Conservation (phyloP, 2,888 invertebrate genomes). For the Aphodius sticticus region DNA sequence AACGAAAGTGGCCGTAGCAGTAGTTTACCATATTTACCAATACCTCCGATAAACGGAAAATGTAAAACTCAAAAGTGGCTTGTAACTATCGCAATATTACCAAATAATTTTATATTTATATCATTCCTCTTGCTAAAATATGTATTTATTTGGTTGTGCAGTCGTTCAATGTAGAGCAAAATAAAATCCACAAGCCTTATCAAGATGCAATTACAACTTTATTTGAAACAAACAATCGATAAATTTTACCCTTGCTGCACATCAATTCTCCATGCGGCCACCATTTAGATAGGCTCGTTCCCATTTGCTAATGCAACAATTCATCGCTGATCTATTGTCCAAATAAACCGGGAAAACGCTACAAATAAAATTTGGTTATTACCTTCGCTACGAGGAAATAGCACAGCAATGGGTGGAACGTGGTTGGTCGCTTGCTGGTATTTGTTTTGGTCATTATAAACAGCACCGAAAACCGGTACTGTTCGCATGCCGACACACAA, state of each 20-base stretch:
- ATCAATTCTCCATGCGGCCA: too few species aligned
- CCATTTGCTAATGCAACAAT: neutral
- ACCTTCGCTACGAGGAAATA: neutral
- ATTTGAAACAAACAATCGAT: neutral
- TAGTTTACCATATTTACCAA: too few species aligned
- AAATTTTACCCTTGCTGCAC: too few species aligned
- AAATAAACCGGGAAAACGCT: neutral
- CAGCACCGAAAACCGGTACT: neutral
- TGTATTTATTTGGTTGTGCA: too few species aligned
- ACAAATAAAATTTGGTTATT: neutral
- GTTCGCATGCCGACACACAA: neutral
- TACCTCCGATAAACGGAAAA: too few species aligned
- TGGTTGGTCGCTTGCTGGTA: neutral
- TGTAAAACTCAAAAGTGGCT: too few species aligned
- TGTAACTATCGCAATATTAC: too few species aligned
- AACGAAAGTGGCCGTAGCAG: too few species aligned
- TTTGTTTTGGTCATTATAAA: neutral
- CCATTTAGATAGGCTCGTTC: too few species aligned
- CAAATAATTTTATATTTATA: too few species aligned
- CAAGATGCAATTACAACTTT: neutral
- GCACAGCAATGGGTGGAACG: neutral
- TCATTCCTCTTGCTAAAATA: too few species aligned
- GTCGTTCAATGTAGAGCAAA: neutral
- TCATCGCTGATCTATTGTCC: neutral
- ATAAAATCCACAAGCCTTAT: neutral